Evolutionary conservation across 2,797 vertebrate genomes (phyloP).

Genomic region (Gadopsis marmoratus): DNA sequence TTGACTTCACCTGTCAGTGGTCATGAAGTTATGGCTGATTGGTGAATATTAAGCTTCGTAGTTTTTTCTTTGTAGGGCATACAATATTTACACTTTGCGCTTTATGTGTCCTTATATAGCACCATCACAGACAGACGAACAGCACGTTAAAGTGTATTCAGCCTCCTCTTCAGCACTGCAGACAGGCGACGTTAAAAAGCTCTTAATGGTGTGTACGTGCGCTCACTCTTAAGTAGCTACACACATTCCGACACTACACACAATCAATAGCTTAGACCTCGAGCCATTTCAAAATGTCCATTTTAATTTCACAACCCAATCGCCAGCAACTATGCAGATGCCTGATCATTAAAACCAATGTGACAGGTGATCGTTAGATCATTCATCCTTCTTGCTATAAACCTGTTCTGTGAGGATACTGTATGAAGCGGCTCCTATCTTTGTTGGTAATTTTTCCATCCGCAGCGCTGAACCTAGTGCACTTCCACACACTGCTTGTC

Average conservation of each 20-base stretch:
- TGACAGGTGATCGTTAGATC: slow-evolving; percentile 13
- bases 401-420: neutral
- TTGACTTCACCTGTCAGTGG: no score
- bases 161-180: neutral
- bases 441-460: neutral
- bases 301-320: slow-evolving; percentile 33
- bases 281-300: slow-evolving; percentile 7
- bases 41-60: neutral
- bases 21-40: no score
- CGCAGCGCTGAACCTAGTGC: neutral
- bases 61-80: neutral
- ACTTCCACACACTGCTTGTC: neutral
- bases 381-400: neutral
- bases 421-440: neutral
- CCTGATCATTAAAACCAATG: slow-evolving; percentile 13
- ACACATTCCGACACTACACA: neutral
- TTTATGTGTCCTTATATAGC: neutral
- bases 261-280: slow-evolving; percentile 13
- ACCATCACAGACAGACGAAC: neutral
- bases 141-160: neutral
- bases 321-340: neutral
- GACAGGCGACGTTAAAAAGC: neutral
- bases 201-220: neutral
- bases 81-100: neutral
- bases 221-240: neutral